Evolutionary conservation across 1,140 invertebrate genomes (phyloP).

Genomic region (Adelges cooleyi): DNA sequence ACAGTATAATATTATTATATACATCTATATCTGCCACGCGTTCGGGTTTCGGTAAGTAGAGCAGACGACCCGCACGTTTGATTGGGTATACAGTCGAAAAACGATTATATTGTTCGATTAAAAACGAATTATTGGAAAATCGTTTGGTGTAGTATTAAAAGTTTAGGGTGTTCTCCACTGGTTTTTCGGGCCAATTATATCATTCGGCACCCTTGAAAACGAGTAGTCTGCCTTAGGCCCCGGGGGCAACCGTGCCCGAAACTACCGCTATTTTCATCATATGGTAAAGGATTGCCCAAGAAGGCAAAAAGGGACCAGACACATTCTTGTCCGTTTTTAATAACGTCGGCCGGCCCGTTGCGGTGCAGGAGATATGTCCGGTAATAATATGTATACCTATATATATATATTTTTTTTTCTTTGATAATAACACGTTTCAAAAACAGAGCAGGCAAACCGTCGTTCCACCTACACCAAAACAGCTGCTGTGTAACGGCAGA

Average conservation of each 20-base stretch:
- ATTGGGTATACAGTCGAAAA: too few relatives aligned
- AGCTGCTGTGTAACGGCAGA: constrained; percentile 15
- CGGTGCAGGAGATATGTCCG: background rate
- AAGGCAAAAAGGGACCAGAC: constrained; percentile 8
- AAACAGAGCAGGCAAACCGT: background rate
- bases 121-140: too few relatives aligned
- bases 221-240: too few relatives aligned
- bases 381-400: background rate
- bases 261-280: constrained; percentile 10
- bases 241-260: background rate
- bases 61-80: too few relatives aligned
- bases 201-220: too few relatives aligned
- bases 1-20: too few relatives aligned
- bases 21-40: too few relatives aligned
- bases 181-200: too few relatives aligned
- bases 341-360: background rate
- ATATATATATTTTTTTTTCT: background rate
- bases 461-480: constrained; percentile 15
- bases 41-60: constrained; percentile 14
- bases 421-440: constrained; percentile 17
- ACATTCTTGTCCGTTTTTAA: constrained; percentile 1
- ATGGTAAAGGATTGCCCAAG: constrained; percentile 6
- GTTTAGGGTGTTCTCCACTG: too few relatives aligned
- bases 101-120: too few relatives aligned
- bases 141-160: too few relatives aligned